Evolutionary conservation across 2,113 vertebrate species (phyloP).

Genomic region (Anhinga anhinga): DNA sequence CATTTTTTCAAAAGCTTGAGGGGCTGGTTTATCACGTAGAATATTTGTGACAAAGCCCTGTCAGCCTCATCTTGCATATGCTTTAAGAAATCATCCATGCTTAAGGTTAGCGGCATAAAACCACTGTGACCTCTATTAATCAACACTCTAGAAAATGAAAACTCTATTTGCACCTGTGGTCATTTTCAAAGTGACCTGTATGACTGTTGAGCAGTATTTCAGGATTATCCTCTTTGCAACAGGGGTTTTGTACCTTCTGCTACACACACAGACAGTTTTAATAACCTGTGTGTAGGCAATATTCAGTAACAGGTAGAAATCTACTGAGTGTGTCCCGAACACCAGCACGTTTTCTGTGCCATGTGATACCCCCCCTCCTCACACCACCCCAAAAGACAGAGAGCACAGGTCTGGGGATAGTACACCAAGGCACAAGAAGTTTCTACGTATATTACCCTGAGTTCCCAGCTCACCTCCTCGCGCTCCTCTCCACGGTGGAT

Average conservation of each 20-base stretch:
- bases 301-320: background rate
- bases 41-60: background rate
- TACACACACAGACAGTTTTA: background rate
- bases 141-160: background rate
- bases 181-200: background rate
- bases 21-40: background rate
- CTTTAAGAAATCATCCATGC: background rate
- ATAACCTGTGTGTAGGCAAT: background rate
- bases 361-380: accelerated
- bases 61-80: background rate
- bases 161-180: background rate
- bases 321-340: background rate
- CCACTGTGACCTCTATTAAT: background rate
- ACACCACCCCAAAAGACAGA: background rate
- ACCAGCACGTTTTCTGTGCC: background rate
- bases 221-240: background rate
- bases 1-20: background rate
- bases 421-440: background rate
- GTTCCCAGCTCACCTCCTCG: background rate
- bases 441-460: background rate
- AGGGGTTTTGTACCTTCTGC: background rate
- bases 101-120: background rate
- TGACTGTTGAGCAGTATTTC: background rate
- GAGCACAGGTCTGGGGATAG: background rate
- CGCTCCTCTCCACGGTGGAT: background rate